These are phyloP conservation scores for Drosophila mercatorum DNA, from an alignment of 2,888 invertebrate species.

Conservation along the genomic window DNA sequence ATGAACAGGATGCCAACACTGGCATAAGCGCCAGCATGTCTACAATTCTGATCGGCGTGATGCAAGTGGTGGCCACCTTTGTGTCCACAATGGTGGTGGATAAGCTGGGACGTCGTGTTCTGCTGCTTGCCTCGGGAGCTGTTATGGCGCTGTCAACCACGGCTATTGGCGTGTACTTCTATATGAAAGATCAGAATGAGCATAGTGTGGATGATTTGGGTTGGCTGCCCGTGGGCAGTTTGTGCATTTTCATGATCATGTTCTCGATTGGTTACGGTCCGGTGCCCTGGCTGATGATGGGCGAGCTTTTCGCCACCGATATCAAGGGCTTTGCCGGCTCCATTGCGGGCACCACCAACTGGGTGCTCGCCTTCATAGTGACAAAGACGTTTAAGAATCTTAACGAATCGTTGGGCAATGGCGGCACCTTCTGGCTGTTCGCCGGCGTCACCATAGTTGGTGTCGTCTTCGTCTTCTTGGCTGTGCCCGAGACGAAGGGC, in stretches of 20 bases:
- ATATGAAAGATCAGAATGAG: slow-evolving; percentile 79
- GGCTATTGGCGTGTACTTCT: slow-evolving; percentile 90
- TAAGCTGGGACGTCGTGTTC: slow-evolving; percentile 90
- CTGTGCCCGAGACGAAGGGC: slow-evolving; percentile 87
- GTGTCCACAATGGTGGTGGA: slow-evolving; percentile 92
- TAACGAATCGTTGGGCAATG: slow-evolving; percentile 86
- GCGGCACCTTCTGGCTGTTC: slow-evolving; percentile 91
- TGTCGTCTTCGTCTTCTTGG: slow-evolving; percentile 88
- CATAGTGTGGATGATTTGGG: slow-evolving; percentile 86
- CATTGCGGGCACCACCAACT: slow-evolving; percentile 92
- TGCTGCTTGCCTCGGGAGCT: slow-evolving; percentile 89
- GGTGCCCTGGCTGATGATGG: slow-evolving; percentile 91
- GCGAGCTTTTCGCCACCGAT: slow-evolving; percentile 92
- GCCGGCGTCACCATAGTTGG: slow-evolving; percentile 88
- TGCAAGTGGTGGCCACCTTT: slow-evolving; percentile 90
- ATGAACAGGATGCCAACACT: slow-evolving; percentile 79
- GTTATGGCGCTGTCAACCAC: slow-evolving; percentile 90
- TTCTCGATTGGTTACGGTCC: slow-evolving; percentile 95
- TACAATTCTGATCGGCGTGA: slow-evolving; percentile 92
- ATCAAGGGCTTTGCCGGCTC: slow-evolving; percentile 92
- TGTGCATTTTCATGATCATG: slow-evolving; percentile 91
- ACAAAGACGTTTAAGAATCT: slow-evolving; percentile 90
- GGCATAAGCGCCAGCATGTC: slow-evolving; percentile 87
- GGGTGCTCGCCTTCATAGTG: slow-evolving; percentile 92
- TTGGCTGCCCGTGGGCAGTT: slow-evolving; percentile 90